Conservation (phyloP, 2,113 vertebrate genomes). For the Apteryx owenii region DNA sequence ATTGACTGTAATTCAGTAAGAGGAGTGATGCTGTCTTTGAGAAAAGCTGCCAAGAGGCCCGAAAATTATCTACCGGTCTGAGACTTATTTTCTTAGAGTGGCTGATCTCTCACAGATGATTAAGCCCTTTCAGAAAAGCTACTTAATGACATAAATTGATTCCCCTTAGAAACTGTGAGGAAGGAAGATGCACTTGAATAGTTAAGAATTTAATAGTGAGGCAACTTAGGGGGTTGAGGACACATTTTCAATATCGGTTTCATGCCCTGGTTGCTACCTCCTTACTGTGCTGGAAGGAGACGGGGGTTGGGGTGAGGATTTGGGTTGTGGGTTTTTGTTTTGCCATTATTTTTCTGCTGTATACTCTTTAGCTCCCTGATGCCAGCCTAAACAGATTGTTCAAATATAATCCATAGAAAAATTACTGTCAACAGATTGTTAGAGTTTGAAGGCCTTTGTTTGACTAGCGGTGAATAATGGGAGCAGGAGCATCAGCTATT, state of each 20-base stretch:
- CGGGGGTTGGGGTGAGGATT: accelerated
- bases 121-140: constrained; percentile 57
- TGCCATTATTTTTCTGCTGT: not conserved
- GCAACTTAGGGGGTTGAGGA: not conserved
- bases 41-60: constrained; percentile 57
- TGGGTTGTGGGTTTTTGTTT: not conserved
- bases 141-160: constrained; percentile 56
- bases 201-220: not conserved
- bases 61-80: constrained; percentile 69
- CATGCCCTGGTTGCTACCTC: not conserved
- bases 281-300: not conserved
- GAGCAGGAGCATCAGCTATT: not conserved
- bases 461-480: not conserved
- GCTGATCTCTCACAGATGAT: constrained; percentile 55
- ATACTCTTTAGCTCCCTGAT: not conserved
- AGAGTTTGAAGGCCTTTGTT: not conserved
- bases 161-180: constrained; percentile 19
- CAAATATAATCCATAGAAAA: not conserved
- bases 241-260: not conserved
- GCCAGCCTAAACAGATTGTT: not conserved
- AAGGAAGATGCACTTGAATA: not conserved
- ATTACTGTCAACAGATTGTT: not conserved
- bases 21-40: constrained; percentile 22
- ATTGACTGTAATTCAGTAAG: not conserved
- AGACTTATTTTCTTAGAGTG: constrained; percentile 3